These are phyloP conservation scores for Mesorhabditis spiculigera DNA, from an alignment of 2,888 invertebrate species.

Conservation along the genomic window DNA sequence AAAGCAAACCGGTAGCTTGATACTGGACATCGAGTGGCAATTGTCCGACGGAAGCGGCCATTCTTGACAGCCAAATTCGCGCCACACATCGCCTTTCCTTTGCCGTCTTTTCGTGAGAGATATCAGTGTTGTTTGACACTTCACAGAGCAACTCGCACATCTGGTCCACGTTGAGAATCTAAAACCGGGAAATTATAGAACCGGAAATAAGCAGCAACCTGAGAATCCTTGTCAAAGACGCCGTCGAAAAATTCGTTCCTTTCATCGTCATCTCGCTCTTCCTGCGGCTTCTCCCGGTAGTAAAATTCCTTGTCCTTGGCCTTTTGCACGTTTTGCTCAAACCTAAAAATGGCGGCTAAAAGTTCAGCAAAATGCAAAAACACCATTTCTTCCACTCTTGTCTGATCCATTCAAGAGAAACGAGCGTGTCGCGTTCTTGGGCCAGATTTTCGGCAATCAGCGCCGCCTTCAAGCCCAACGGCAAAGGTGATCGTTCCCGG, in stretches of 20 bases:
- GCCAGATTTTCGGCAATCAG: conserved; percentile 18
- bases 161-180: not conserved
- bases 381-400: conserved; percentile 42
- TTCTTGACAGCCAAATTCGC: not conserved
- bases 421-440: conserved; percentile 15
- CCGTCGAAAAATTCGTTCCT: conserved; percentile 26
- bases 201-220: not conserved
- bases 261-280: conserved; percentile 38
- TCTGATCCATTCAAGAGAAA: conserved; percentile 33
- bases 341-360: conserved; percentile 19
- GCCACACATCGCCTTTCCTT: not conserved
- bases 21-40: not conserved
- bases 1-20: not conserved
- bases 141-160: conserved; percentile 10
- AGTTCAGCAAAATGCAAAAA: not conserved
- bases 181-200: not conserved
- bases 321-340: conserved; percentile 32
- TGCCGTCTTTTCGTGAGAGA: not conserved
- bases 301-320: conserved; percentile 39
- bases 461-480: conserved; percentile 28
- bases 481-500: conserved; percentile 35
- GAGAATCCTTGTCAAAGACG: not conserved
- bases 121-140: not conserved
- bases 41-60: not conserved
- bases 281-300: conserved; percentile 42